Evolutionary conservation across 37 sponge, comb jelly and placozoan species (phyloP).

Genomic region (Lycopodina hypogea): DNA sequence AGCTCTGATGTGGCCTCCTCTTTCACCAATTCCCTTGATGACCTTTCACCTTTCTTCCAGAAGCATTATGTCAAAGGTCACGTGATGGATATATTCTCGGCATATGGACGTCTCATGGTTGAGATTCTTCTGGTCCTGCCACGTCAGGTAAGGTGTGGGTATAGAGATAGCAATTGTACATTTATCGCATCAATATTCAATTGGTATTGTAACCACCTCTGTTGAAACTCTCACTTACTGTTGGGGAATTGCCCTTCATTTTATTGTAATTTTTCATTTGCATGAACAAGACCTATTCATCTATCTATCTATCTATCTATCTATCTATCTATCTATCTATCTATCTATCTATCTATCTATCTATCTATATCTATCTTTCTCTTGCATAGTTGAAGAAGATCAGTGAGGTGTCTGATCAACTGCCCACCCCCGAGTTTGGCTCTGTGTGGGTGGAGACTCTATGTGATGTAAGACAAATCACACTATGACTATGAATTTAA

Average conservation of each 20-base stretch:
- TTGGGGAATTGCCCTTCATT: neutral
- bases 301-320: too few species aligned
- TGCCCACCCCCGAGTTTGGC: conserved; percentile 39
- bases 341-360: too few species aligned
- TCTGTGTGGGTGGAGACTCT: conserved; percentile 60
- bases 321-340: too few species aligned
- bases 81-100: conserved; percentile 58
- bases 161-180: too few species aligned
- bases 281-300: too few species aligned
- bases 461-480: conserved; percentile 61
- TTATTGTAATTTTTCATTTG: too few species aligned
- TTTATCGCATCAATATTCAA: too few species aligned
- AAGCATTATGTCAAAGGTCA: conserved; percentile 70
- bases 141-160: conserved; percentile 27
- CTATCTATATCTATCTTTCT: neutral
- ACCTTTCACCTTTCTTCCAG: conserved; percentile 86
- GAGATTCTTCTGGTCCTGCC: conserved; percentile 76
- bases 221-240: neutral
- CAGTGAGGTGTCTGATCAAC: conserved; percentile 44
- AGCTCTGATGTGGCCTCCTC: neutral
- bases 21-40: conserved; percentile 34
- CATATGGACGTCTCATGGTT: conserved; percentile 62
- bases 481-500: too few species aligned
- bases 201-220: too few species aligned
- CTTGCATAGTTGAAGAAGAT: conserved; percentile 57